A percentile compares a stretch with the other conserved stretches of the same genome.
Evolutionary conservation across 2,113 vertebrate species (phyloP).

Genomic region (Cacatua alba): DNA sequence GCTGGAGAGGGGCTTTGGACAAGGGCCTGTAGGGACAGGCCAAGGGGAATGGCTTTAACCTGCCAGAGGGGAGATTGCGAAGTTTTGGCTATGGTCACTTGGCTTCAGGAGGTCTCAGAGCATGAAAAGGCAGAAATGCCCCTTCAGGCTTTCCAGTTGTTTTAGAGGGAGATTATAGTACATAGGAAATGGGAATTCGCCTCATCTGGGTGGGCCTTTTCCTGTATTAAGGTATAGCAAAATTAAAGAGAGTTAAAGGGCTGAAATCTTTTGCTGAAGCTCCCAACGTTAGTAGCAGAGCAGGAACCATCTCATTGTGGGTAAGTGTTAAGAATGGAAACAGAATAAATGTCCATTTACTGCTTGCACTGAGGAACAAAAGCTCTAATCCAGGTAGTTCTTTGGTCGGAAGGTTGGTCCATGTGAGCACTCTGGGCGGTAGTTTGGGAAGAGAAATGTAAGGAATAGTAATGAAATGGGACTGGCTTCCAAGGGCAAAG

Average conservation of each 20-base stretch:
- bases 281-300: not conserved
- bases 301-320: not conserved
- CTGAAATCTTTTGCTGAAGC: not conserved
- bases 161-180: not conserved
- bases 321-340: not conserved
- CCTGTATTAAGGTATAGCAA: not conserved
- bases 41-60: not conserved
- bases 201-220: not conserved
- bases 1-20: not conserved
- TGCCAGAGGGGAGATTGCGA: not conserved
- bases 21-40: not conserved
- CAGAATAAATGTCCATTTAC: not conserved
- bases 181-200: not conserved
- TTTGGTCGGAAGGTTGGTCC: not conserved
- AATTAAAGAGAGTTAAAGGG: not conserved
- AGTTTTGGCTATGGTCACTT: not conserved
- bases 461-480: not conserved
- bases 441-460: not conserved
- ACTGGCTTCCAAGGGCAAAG: not conserved
- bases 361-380: not conserved
- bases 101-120: not conserved
- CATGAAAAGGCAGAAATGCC: not conserved
- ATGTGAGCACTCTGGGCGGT: fast-evolving
- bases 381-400: too few relatives aligned
- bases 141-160: not conserved